Base-by-base conservation (phyloP, 92 coral and sea anemone species). In the Chrysogorgia sp. region DNA sequence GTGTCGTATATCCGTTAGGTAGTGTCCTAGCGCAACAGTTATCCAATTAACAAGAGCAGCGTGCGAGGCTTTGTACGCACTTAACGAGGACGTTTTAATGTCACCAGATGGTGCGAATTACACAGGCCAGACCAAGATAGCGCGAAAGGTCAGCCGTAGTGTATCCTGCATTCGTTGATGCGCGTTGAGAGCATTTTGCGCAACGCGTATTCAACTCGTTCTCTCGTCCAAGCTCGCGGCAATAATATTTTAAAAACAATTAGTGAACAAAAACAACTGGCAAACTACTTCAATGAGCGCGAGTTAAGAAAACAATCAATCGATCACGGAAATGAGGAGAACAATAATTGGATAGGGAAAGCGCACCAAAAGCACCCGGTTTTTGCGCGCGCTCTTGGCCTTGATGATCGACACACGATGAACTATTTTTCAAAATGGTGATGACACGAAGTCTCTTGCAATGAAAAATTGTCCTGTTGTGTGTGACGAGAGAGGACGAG, bases 21-120 rank as follows among this genome's bases (percentile, higher is more conserved):
- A 23, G 40, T 49, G 56, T 34, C 60, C 31, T 69, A 25, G 25
- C 40, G 25, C 20, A 40, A 24, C 55, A 33, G 49, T 65, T 65
- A 65, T 65, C 52, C 53, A 69, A 69, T 69, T 47, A 69, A 24
- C 20, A 21, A 49, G 35, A 12, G 25, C 21, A 65, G 72, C 31
- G 37, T 65, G 72, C 43, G n/a, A 67, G 34, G 52, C 28, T 40
- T 40, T 40, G 43, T 22, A 24, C 41, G 60, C 59, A 7, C 40
- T 47, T 69, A 69, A 47, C 58, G 56, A 26, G 76, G 76, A 69
- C 45, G 72, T 65, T 65, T 65, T 65, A 69, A 17, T 57, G 63
- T 57, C 23, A 14, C 63, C 60, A 68, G 35, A 68, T 68, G 75
- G 29, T 17, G 43, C 13, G 76, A 35, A 69, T 69, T 69, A 69